Conservation (phyloP, 1,140 invertebrate species). For the Euwallacea fornicatus region DNA sequence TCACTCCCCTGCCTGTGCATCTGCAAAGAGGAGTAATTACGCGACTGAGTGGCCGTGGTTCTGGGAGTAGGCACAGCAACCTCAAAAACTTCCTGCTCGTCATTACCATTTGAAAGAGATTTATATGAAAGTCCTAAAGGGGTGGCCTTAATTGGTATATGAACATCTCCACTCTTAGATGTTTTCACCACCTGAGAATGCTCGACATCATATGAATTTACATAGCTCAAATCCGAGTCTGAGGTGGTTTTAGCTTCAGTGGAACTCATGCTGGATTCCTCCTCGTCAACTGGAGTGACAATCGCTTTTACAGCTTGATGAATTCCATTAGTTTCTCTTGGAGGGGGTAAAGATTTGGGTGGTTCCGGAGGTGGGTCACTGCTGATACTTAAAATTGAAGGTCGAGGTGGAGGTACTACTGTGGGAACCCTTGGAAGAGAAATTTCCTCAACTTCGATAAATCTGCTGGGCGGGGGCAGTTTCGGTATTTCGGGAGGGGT, state of each 20-base stretch:
- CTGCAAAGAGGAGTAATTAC: background rate
- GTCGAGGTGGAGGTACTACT: background rate
- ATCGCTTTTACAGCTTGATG: constrained; percentile 29
- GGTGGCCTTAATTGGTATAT: constrained; percentile 29
- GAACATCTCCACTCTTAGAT: constrained; percentile 30
- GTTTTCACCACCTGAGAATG: constrained; percentile 37
- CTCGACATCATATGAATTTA: constrained; percentile 45
- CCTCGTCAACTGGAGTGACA: constrained; percentile 15
- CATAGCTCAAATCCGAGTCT: constrained; percentile 47
- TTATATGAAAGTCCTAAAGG: constrained; percentile 20
- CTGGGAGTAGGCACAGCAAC: constrained; percentile 17
- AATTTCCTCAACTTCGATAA: background rate
- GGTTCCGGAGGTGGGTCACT: constrained; percentile 10
- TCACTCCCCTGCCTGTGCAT: background rate
- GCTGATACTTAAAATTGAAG: background rate
- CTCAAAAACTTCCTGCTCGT: constrained; percentile 11
- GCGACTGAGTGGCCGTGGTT: background rate
- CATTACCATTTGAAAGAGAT: background rate
- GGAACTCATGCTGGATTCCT: background rate
- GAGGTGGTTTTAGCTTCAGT: constrained; percentile 40
- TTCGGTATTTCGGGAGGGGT: constrained; percentile 10
- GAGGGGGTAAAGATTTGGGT: constrained; percentile 16
- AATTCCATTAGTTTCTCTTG: constrained; percentile 14
- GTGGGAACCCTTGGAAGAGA: background rate
- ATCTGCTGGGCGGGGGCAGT: background rate